Evolutionary conservation across 2,888 invertebrate genomes (phyloP).

Genomic region (Habroteleia sp.): DNA sequence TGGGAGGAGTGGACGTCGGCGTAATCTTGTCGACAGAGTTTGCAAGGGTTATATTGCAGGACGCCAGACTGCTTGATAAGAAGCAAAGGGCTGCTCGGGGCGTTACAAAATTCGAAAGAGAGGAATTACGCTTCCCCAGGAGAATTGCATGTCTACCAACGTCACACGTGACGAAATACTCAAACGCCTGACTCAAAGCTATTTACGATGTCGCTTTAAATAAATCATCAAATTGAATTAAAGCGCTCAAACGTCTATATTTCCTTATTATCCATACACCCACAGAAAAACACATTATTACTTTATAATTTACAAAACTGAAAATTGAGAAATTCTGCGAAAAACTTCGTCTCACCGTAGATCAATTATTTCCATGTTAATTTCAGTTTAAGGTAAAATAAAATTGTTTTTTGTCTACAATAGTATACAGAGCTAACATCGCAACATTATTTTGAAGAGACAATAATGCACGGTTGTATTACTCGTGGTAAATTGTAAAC

Average conservation of each 20-base stretch:
- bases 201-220: conserved; percentile 56
- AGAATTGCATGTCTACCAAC: conserved; percentile 61
- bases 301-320: too few relatives aligned
- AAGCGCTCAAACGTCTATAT: too few relatives aligned
- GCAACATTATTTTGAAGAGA: too few relatives aligned
- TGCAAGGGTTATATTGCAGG: conserved; percentile 80
- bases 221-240: conserved; percentile 61
- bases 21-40: conserved; percentile 71
- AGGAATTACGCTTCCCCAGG: conserved; percentile 53
- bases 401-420: too few relatives aligned
- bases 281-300: too few relatives aligned
- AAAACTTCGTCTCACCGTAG: too few relatives aligned
- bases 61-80: conserved; percentile 79
- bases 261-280: too few relatives aligned
- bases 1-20: conserved; percentile 51
- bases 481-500: not conserved
- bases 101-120: conserved; percentile 75
- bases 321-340: not conserved
- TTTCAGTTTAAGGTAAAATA: too few relatives aligned
- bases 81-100: conserved; percentile 71
- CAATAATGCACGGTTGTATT: not conserved
- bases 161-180: conserved; percentile 58
- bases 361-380: too few relatives aligned
- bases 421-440: too few relatives aligned
- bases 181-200: conserved; percentile 44